Evolutionary conservation across 2,888 invertebrate species (phyloP).

Genomic region (Apodemia hepburni): DNA sequence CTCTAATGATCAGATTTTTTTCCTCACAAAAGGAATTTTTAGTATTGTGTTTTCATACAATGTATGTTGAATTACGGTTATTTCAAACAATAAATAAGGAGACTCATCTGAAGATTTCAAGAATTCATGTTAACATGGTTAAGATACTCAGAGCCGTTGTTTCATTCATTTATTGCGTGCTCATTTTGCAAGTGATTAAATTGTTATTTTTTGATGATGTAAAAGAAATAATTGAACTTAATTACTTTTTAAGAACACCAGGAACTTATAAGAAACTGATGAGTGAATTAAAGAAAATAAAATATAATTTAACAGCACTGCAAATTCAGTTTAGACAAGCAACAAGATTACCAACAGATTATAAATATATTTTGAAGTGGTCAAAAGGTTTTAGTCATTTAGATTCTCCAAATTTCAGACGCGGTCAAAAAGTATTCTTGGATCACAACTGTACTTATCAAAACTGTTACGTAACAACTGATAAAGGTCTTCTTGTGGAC

Average conservation of each 20-base stretch:
- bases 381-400: conserved; percentile 42
- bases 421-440: conserved; percentile 49
- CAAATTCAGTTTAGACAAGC: conserved; percentile 37
- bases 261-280: conserved; percentile 36
- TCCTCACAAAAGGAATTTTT: neutral
- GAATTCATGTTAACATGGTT: conserved; percentile 40
- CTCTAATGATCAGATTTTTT: neutral
- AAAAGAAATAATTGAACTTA: conserved; percentile 43
- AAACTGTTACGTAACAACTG: conserved; percentile 66
- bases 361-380: conserved; percentile 56
- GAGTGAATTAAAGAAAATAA: conserved; percentile 37
- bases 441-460: conserved; percentile 50
- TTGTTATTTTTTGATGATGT: conserved; percentile 33
- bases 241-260: conserved; percentile 40
- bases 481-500: conserved; percentile 47
- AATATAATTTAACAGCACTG: conserved; percentile 35
- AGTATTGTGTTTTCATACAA: conserved; percentile 1
- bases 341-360: conserved; percentile 47
- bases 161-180: conserved; percentile 39
- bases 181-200: conserved; percentile 44
- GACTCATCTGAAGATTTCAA: neutral
- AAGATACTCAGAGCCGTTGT: conserved; percentile 45
- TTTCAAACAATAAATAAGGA: conserved; percentile 1
- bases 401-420: conserved; percentile 32
- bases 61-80: neutral